Conservation (phyloP, 2,888 invertebrate species). For the Anthoptus insignis region DNA sequence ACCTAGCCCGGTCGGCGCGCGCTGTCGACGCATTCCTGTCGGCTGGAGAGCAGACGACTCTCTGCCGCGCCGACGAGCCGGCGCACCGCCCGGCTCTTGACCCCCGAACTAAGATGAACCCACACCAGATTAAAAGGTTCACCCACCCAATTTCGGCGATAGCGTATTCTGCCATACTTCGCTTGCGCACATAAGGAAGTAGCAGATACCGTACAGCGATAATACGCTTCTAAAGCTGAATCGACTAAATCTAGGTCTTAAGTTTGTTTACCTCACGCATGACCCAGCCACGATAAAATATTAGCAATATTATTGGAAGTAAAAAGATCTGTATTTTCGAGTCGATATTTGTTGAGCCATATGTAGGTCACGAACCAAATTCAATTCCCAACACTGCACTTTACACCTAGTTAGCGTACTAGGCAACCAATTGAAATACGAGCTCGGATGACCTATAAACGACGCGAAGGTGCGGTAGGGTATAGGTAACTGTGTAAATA, state of each 20-base stretch:
- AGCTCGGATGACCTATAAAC: slow-evolving; percentile 22
- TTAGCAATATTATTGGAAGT: neutral
- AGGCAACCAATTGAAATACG: slow-evolving; percentile 4
- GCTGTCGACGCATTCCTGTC: slow-evolving; percentile 69
- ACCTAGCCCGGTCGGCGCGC: slow-evolving; percentile 55
- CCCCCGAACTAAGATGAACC: slow-evolving; percentile 77
- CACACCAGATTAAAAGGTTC: slow-evolving; percentile 77
- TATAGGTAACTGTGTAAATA: too few species aligned
- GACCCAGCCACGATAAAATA: slow-evolving; percentile 2
- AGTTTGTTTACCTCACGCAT: neutral
- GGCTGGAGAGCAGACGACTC: slow-evolving; percentile 60
- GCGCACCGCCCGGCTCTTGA: slow-evolving; percentile 73
- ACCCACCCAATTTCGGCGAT: slow-evolving; percentile 83
- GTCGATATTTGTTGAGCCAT: neutral
- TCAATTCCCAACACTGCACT: slow-evolving; percentile 17
- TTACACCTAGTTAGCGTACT: slow-evolving; percentile 15
- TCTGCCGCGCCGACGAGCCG: slow-evolving; percentile 62
- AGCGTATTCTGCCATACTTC: slow-evolving; percentile 57
- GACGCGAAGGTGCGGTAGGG: neutral
- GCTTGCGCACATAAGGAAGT: slow-evolving; percentile 67
- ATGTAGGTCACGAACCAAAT: slow-evolving; percentile 31
- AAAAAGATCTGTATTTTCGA: neutral
- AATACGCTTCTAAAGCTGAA: slow-evolving; percentile 38
- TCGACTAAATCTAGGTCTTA: slow-evolving; percentile 44
- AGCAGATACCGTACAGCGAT: slow-evolving; percentile 49